A percentile compares a stretch with the other conserved stretches of the same genome.
phyloP scores from a whole-genome alignment of 2,113 vertebrate genomes.

The Pseudorasbora parva region DNA sequence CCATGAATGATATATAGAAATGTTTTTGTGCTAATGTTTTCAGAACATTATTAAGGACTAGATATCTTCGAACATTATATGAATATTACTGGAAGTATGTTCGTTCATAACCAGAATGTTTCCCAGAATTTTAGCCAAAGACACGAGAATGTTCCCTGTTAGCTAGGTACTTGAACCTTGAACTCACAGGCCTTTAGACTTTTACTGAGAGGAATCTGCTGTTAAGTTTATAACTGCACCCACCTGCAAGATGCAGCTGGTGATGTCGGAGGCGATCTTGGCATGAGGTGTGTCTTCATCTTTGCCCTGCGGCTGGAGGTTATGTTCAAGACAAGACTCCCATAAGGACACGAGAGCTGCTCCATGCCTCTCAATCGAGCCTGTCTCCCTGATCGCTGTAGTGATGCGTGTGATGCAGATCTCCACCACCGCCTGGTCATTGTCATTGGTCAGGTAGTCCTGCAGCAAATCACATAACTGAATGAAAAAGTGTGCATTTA shows the following conservation, averaged over 20 bases:
- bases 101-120: too few species aligned
- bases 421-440: constrained; percentile 96
- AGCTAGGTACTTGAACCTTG: too few species aligned
- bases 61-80: too few species aligned
- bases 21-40: too few species aligned
- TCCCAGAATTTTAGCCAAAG: too few species aligned
- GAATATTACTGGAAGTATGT: too few species aligned
- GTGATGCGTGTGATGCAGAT: constrained; percentile 96
- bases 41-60: too few species aligned
- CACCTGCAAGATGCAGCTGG: constrained; percentile 96
- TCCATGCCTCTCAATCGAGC: constrained; percentile 87
- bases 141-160: too few species aligned
- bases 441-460: constrained; percentile 95
- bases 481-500: background rate
- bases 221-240: background rate
- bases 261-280: constrained; percentile 97
- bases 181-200: too few species aligned
- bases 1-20: too few species aligned
- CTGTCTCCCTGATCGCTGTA: constrained; percentile 89
- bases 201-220: background rate
- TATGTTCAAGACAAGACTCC: constrained; percentile 94
- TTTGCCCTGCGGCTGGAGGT: constrained; percentile 81
- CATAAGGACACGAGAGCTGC: constrained; percentile 88
- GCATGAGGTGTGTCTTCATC: constrained; percentile 91
- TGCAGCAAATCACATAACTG: constrained; percentile 60